These are phyloP conservation scores for Malurus elegans DNA, from an alignment of 2,113 vertebrate species.

Conservation along the genomic window DNA sequence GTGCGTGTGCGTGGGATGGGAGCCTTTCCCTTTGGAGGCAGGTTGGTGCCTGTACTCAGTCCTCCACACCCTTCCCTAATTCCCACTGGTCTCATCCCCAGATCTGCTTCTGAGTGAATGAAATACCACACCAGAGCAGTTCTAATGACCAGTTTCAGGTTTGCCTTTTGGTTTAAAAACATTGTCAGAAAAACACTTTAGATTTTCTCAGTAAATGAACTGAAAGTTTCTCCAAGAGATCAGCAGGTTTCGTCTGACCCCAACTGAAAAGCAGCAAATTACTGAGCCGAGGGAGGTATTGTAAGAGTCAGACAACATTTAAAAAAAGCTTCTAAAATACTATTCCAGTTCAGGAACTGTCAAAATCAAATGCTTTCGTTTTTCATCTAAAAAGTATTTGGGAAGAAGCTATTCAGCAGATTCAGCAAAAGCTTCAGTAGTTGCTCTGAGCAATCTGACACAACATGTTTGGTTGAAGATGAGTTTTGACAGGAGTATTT, in stretches of 20 bases:
- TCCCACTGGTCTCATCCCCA: neutral
- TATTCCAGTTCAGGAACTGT: neutral
- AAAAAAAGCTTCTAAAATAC: neutral
- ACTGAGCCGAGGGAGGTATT: neutral
- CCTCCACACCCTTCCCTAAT: neutral
- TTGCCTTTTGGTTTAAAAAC: neutral
- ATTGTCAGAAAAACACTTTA: neutral
- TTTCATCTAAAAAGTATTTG: neutral
- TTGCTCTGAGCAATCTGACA: neutral
- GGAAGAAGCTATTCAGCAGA: neutral
- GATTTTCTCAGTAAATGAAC: neutral
- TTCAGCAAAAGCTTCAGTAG: constrained; percentile 19
- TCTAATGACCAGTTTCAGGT: neutral
- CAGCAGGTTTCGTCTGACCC: neutral
- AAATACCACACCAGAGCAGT: neutral
- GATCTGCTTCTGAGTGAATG: neutral
- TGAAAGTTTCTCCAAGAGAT: neutral
- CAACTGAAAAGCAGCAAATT: neutral
- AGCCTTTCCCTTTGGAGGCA: neutral
- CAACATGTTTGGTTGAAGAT: neutral
- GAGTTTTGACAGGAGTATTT: neutral
- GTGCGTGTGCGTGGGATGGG: neutral
- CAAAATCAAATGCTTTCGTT: neutral
- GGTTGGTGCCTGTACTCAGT: neutral
- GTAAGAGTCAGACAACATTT: neutral